Evolutionary conservation across 2,113 vertebrate genomes (phyloP).

Genomic region (Plecturocebus donacophilus): DNA sequence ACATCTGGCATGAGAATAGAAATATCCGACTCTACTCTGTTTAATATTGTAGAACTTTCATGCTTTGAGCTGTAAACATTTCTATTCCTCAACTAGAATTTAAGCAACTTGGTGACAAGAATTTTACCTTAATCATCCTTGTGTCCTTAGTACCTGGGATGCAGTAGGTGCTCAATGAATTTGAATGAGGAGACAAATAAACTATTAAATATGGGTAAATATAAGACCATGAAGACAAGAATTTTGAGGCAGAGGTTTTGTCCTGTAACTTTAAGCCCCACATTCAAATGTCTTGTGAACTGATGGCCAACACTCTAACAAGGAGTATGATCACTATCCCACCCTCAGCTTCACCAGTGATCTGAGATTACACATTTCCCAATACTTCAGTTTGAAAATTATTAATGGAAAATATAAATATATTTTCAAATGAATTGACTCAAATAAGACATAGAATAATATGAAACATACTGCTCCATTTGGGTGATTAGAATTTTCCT

Average conservation of each 20-base stretch:
- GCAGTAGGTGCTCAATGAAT: background rate
- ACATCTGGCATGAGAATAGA: background rate
- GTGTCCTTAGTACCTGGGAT: background rate
- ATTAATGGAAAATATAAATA: background rate
- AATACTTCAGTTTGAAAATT: background rate
- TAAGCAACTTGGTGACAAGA: background rate
- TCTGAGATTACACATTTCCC: background rate
- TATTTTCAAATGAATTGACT: background rate
- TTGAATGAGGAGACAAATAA: background rate
- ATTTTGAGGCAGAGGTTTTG: background rate
- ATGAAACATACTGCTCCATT: background rate
- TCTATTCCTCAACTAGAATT: background rate
- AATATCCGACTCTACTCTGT: background rate
- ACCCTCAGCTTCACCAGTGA: background rate
- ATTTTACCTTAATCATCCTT: background rate
- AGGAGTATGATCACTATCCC: background rate
- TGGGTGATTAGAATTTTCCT: background rate
- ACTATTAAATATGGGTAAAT: background rate
- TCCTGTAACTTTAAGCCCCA: background rate
- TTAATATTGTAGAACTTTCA: background rate
- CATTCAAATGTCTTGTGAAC: background rate
- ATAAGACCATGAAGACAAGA: background rate
- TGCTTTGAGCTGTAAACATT: background rate
- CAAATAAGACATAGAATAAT: background rate
- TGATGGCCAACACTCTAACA: background rate